Evolutionary conservation across 2,888 invertebrate genomes (phyloP).

Genomic region (Tineola bisselliella): DNA sequence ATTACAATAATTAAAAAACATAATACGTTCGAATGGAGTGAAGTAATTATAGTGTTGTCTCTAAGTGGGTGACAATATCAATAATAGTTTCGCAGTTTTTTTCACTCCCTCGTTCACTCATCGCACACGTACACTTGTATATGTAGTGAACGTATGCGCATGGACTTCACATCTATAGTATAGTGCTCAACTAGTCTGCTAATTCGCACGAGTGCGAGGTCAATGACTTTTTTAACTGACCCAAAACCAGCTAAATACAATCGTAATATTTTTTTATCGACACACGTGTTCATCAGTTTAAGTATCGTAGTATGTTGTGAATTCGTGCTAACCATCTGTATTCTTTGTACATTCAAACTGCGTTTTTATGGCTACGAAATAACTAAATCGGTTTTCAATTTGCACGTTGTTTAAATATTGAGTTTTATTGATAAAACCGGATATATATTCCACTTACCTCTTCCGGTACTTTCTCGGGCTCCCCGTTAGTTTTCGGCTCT

Average conservation of each 20-base stretch:
- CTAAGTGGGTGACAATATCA: neutral
- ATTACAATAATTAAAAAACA: too few species aligned
- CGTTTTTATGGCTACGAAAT: neutral
- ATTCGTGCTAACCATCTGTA: neutral
- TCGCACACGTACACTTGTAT: neutral
- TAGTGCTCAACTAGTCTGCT: neutral
- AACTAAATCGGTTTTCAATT: neutral
- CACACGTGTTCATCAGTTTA: conserved; percentile 10
- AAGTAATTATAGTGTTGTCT: neutral
- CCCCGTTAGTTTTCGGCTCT: conserved; percentile 67
- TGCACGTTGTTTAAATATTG: conserved; percentile 8
- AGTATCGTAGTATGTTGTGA: neutral
- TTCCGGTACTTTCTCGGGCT: conserved; percentile 72
- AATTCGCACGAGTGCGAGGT: conserved; percentile 11
- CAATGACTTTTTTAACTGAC: conserved; percentile 14
- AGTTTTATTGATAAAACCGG: neutral
- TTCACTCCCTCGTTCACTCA: neutral
- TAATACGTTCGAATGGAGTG: neutral
- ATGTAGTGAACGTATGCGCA: neutral
- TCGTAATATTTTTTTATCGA: conserved; percentile 11
- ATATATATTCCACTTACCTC: conserved; percentile 60
- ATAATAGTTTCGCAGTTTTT: neutral
- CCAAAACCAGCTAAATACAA: conserved; percentile 13
- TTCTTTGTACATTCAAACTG: neutral
- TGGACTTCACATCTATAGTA: neutral